Evolutionary conservation across 2,888 invertebrate species (phyloP), one percentile per base, ranked within the genome.

Genomic region (Agrochola lota): DNA sequence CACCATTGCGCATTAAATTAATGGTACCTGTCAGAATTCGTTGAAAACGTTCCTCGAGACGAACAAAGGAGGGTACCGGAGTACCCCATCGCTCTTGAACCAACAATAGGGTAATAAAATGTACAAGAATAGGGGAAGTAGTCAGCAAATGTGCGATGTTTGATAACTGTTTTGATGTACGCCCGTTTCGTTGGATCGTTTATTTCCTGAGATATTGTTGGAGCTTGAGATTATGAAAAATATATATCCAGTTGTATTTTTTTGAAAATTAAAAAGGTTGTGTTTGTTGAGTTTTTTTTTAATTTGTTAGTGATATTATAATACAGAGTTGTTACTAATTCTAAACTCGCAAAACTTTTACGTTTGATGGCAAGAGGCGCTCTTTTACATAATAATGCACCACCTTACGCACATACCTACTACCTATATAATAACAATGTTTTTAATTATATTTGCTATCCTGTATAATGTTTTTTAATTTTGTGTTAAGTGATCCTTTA

Each of bases 31-130:
- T 94, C 94, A 93, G 91, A 91, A 90, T 93, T 91, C 87, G 90
- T 91, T 91, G 91, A 89, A 91, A 90, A 89, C 84, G 86, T 90
- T 91, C 85, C 90, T 91, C 84, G 86, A 90, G 90, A 91, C 84
- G 88, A 88, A 87, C 88, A 92, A 91, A 92, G 90, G 81, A 20
- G 85, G 84, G 81, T 77, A 83, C 87, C 11, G 52, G 81, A 86
- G 83, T 75, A 85, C 87, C 91, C 91, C 92, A 94, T 94, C 93
- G 93, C 90, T 94, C 92, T 91, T 87, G 87, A 80, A 85, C 87
- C 90, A 91, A 94, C 94, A 94, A 94, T 93, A 89, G 91, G 69
- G 92, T 92, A 93, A 94, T 94, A 94, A 94, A 94, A 94, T 93
- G 92, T 93, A 93, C 92, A 92, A 92, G 91, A 90, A 89, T 80